These are phyloP conservation scores for Muricea muricata DNA, from an alignment of 92 coral and sea anemone species.

Conservation along the genomic window DNA sequence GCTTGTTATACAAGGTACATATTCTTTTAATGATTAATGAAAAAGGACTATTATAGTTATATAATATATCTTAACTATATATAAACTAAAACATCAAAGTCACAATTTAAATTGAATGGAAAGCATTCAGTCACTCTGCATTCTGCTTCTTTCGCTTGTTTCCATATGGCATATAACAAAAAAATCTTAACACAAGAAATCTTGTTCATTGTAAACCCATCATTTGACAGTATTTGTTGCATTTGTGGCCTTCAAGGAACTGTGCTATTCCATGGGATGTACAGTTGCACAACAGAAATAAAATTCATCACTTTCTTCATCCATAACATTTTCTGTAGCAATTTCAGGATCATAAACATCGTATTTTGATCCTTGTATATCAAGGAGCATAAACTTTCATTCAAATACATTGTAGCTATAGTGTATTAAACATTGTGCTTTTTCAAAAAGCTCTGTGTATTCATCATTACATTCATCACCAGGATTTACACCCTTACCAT, in stretches of 20 bases:
- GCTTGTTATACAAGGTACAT: no score
- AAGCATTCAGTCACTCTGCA: not conserved
- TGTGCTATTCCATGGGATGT: not conserved
- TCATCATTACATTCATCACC: not conserved
- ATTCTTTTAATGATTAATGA: no score
- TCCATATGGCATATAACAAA: no score
- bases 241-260: not conserved
- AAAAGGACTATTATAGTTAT: no score
- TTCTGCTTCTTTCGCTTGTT: no score
- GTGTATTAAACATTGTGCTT: slow-evolving; percentile 47
- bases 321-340: slow-evolving; percentile 26
- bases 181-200: no score
- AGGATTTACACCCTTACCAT: slow-evolving; percentile 29
- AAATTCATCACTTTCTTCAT: not conserved
- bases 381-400: slow-evolving; percentile 35
- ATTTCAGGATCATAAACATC: slow-evolving; percentile 48
- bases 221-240: not conserved
- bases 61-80: no score
- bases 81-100: no score
- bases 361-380: slow-evolving; percentile 45
- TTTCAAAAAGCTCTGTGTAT: slow-evolving; percentile 27
- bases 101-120: no score
- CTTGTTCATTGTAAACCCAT: not conserved
- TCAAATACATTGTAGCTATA: slow-evolving; percentile 11
- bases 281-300: slow-evolving; percentile 43